phyloP scores from a whole-genome alignment of 2,113 vertebrate species.

The Peromyscus californicus region DNA sequence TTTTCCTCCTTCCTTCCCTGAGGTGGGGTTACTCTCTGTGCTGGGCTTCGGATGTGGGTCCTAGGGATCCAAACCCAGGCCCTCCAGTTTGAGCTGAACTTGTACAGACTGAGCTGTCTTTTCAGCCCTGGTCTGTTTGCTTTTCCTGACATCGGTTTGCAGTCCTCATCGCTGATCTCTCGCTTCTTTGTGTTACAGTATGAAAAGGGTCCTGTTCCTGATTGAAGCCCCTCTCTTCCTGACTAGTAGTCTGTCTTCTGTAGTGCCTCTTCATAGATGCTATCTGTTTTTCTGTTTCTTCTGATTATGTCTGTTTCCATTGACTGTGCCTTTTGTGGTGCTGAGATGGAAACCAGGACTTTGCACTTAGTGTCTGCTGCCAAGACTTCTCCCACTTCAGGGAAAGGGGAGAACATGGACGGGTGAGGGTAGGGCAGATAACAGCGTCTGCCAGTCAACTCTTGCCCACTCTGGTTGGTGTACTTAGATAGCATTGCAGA shows the following conservation, averaged over 20 bases:
- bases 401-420: background rate
- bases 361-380: background rate
- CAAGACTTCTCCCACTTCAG: background rate
- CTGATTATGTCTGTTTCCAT: background rate
- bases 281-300: slow-evolving; percentile 23
- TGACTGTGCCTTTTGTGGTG: background rate
- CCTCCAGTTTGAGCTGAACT: background rate
- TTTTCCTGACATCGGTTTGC: background rate
- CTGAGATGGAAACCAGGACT: background rate
- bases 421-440: no score
- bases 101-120: background rate
- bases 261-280: background rate
- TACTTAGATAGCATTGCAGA: background rate
- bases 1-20: background rate
- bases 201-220: background rate
- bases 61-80: background rate
- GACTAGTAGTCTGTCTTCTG: background rate
- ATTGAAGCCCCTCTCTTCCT: background rate
- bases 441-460: background rate
- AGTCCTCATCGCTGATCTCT: background rate
- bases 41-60: background rate
- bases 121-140: background rate
- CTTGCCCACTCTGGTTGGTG: background rate
- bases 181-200: background rate
- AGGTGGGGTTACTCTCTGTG: background rate